A percentile compares a stretch with the other conserved stretches of the same genome.
These are phyloP conservation scores for Rhingia rostrata DNA, from an alignment of 2,888 invertebrate species.

Conservation along the genomic window DNA sequence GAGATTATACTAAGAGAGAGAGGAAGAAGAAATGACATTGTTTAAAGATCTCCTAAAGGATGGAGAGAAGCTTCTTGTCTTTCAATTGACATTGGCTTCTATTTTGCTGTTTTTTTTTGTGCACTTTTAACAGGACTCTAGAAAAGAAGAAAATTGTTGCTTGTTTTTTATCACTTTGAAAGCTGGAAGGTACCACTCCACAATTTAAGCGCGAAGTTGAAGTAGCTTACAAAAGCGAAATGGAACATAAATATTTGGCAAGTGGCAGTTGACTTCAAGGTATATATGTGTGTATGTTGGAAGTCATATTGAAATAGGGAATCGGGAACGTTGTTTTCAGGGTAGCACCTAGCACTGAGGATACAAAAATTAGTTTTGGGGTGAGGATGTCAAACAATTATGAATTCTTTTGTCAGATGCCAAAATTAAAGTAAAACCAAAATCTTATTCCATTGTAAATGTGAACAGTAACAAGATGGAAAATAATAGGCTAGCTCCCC, in stretches of 20 bases:
- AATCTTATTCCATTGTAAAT: background rate
- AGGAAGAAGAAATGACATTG: slow-evolving; percentile 41
- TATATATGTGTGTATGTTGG: background rate
- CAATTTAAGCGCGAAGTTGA: slow-evolving; percentile 34
- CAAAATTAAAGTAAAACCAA: slow-evolving; percentile 23
- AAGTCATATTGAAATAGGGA: background rate
- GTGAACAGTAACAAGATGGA: background rate
- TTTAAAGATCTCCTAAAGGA: slow-evolving; percentile 37
- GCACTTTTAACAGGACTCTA: slow-evolving; percentile 24
- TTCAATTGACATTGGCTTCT: slow-evolving; percentile 73
- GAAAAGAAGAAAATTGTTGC: slow-evolving; percentile 36
- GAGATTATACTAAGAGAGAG: slow-evolving; percentile 39
- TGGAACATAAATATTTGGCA: slow-evolving; percentile 70
- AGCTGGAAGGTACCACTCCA: slow-evolving; percentile 40
- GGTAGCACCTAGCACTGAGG: background rate
- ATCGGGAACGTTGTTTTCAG: slow-evolving; percentile 30
- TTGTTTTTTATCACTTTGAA: slow-evolving; percentile 12
- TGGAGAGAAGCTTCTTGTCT: slow-evolving; percentile 55
- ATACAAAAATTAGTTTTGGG: slow-evolving; percentile 3
- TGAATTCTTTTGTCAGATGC: slow-evolving; percentile 25
- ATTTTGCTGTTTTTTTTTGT: slow-evolving; percentile 41
- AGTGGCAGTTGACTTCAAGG: slow-evolving; percentile 52
- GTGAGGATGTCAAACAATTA: slow-evolving; percentile 12
- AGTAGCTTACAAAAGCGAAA: slow-evolving; percentile 40
- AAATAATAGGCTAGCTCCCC: background rate